Base-by-base conservation (phyloP, 2,113 vertebrate species). In the Amazona guildingii region DNA sequence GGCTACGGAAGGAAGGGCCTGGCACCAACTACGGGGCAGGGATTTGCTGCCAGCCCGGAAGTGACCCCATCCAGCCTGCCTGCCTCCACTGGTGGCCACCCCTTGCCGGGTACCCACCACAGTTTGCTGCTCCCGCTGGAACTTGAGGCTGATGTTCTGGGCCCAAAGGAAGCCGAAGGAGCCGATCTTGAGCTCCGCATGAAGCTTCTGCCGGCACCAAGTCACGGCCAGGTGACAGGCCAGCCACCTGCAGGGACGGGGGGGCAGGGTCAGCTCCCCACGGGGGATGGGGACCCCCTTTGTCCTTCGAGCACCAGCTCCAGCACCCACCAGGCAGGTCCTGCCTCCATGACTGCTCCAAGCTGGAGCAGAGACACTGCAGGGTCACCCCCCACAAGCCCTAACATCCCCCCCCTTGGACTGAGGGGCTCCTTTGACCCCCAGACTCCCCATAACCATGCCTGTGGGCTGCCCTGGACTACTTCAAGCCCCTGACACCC, bases 121-220 rank as follows among this genome's bases (percentile, higher is more conserved):
- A 7, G 98, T 99, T 91, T 99, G 99, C 76, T 99, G 98, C 90
- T 98, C 98, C 85, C 13, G 97, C 90, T 98, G 98, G 98, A 99
- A 99, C 93, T 99, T 99, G 96, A 99, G 96, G 96, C 98, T 99
- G 64, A 99, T 97, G 94, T 99, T 99, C 83, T 98, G 97, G 31
- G 99, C 97, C 95, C 99, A 99, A 90, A 99, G 99, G 94, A 99
- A 97, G 31, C 99, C 98, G 0, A 99, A 98, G 59, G 99, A 99
- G 83, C 98, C 98, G 1, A 99, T 99, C 97, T 98, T 99, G 43
- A 99, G 97, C 49, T 99, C 99, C 0, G 98, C 99, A 14, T 98
- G 98, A 62, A 99, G 98, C 83, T 98, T 98, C 33, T 96, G 98
- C 85, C 98, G 98, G 95, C 99, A 99, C 98, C 99, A 98, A 41